Percentiles rank a stretch among this genome's conserved stretches.
Evolutionary conservation across 2,888 invertebrate species (phyloP).

Genomic region (Temnothorax unifasciatus): DNA sequence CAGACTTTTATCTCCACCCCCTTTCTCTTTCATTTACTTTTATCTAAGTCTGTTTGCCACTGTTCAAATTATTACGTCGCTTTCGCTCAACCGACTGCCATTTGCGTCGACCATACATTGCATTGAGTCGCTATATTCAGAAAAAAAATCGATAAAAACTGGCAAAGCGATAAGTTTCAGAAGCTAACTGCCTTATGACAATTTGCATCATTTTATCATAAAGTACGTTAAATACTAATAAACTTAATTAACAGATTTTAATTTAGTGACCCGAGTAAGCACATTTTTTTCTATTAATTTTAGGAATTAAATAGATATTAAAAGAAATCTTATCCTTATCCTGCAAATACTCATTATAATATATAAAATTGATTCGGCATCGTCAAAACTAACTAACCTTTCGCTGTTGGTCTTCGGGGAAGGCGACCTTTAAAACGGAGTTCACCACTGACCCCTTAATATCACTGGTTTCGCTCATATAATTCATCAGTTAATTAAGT

Average conservation of each 20-base stretch:
- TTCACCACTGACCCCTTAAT: slow-evolving; percentile 65
- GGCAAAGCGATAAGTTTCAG: not conserved
- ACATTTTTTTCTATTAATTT: not conserved
- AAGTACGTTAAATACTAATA: not conserved
- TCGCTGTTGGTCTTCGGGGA: slow-evolving; percentile 59
- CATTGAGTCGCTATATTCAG: slow-evolving; percentile 1
- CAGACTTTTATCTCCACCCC: slow-evolving; percentile 70
- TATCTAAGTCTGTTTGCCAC: slow-evolving; percentile 74
- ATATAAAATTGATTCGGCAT: slow-evolving; percentile 63
- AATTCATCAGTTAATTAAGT: slow-evolving; percentile 44
- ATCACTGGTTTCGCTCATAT: slow-evolving; percentile 51
- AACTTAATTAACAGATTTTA: not conserved
- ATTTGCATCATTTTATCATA: not conserved
- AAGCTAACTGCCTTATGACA: not conserved
- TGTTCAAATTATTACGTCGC: slow-evolving; percentile 67
- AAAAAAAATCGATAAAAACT: not conserved
- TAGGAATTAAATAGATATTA: not conserved
- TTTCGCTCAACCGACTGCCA: slow-evolving; percentile 44
- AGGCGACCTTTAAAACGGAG: slow-evolving; percentile 63
- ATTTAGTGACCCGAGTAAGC: not conserved
- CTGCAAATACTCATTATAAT: not conserved
- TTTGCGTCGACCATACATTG: not conserved
- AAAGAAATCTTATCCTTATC: not conserved
- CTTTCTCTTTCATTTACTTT: slow-evolving; percentile 76
- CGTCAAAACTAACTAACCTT: slow-evolving; percentile 69